phyloP scores from a whole-genome alignment of 2,113 vertebrate genomes.

The Coptodon rendalli region DNA sequence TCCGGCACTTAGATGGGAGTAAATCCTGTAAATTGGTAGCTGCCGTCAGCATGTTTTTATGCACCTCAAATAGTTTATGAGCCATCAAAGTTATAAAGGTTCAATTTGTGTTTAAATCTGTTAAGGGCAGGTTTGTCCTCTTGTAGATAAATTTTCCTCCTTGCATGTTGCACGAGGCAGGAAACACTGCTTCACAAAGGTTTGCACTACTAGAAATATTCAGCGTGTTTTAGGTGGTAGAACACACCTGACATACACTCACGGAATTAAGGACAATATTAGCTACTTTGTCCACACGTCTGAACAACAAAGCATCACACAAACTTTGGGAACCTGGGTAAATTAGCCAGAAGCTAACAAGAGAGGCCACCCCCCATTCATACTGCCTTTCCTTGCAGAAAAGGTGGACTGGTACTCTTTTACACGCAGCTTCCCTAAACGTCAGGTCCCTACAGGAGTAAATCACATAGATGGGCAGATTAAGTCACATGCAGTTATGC shows the following conservation, averaged over 20 bases:
- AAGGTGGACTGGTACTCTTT: neutral
- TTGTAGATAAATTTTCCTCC: neutral
- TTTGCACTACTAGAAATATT: neutral
- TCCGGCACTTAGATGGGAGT: neutral
- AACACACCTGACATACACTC: neutral
- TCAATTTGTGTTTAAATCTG: neutral
- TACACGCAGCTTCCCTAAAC: neutral
- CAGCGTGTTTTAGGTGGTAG: neutral
- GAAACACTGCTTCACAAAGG: neutral
- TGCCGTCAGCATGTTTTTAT: fast-evolving
- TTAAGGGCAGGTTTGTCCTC: neutral
- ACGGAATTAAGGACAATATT: neutral
- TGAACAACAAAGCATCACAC: neutral
- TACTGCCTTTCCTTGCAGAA: neutral
- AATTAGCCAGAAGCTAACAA: neutral
- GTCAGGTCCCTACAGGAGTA: neutral
- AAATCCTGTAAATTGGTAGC: neutral
- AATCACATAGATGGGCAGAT: neutral
- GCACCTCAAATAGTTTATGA: neutral
- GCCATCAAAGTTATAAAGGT: neutral
- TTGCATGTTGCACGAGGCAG: neutral
- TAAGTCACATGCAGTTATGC: neutral
- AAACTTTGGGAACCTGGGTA: neutral
- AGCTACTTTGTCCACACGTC: neutral
- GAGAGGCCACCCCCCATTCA: neutral